Conservation (phyloP, 2,797 vertebrate species). For the Lycodopsis pacificus region DNA sequence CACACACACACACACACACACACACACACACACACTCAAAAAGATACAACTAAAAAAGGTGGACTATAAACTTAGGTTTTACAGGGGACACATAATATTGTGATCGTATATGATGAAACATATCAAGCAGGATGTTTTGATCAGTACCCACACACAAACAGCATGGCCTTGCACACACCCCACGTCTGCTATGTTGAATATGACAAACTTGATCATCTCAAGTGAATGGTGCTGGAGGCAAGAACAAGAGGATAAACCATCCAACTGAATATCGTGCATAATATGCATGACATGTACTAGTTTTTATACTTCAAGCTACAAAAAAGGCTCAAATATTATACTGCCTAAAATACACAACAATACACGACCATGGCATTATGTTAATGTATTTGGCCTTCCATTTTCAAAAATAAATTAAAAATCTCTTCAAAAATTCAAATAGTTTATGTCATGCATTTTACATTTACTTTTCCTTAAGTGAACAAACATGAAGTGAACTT, state of each 20-base stretch:
- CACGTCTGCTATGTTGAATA: conserved; percentile 13
- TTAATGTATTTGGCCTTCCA: conserved; percentile 5
- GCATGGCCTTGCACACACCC: background rate
- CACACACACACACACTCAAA: too few species aligned
- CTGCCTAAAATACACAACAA: conserved; percentile 18
- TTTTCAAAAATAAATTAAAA: background rate
- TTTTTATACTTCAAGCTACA: conserved; percentile 15
- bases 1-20: too few species aligned
- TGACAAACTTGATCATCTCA: conserved; percentile 17
- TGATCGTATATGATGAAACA: background rate
- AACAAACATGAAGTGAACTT: conserved; percentile 3
- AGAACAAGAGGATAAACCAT: conserved; percentile 12
- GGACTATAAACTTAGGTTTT: background rate
- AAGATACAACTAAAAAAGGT: too few species aligned
- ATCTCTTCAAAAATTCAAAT: background rate
- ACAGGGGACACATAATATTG: background rate
- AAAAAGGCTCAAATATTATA: background rate
- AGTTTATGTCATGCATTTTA: conserved; percentile 24
- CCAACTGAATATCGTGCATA: conserved; percentile 11
- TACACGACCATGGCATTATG: conserved; percentile 7
- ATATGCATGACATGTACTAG: conserved; percentile 5
- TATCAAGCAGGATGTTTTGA: background rate
- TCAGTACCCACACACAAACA: background rate
- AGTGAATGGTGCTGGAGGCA: conserved; percentile 20
- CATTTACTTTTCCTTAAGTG: background rate